Percentiles rank a stretch among this genome's conserved stretches.
Evolutionary conservation across 2,113 vertebrate genomes (phyloP).

Genomic region (Bujurquina vittata): DNA sequence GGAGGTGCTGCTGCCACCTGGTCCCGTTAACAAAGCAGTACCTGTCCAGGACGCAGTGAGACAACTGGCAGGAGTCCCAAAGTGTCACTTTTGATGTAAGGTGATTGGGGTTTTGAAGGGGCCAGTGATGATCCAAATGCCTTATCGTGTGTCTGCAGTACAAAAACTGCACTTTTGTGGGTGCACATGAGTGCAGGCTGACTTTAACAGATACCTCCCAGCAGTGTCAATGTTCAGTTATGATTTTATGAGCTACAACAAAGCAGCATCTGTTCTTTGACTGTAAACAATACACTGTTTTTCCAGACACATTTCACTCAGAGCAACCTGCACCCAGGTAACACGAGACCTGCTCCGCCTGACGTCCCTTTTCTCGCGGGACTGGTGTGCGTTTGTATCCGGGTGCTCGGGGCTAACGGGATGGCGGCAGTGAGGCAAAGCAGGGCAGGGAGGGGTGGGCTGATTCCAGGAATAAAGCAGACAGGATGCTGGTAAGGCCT

Average conservation of each 20-base stretch:
- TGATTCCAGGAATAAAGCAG: conserved; percentile 75
- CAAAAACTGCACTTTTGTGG: neutral
- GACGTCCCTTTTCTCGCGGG: conserved; percentile 21
- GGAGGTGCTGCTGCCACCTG: conserved; percentile 65
- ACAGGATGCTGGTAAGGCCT: conserved; percentile 76
- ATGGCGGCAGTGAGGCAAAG: neutral
- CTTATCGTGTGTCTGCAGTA: neutral
- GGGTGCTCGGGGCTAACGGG: conserved; percentile 15
- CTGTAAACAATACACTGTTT: conserved; percentile 56
- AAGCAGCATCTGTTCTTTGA: conserved; percentile 38
- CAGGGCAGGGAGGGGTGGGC: conserved; percentile 20
- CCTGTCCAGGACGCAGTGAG: conserved; percentile 13
- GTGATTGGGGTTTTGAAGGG: neutral
- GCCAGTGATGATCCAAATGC: neutral
- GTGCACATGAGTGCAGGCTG: neutral
- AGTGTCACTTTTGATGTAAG: neutral
- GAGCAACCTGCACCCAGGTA: conserved; percentile 48
- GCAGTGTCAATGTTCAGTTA: neutral
- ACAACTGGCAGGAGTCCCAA: neutral
- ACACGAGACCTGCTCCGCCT: conserved; percentile 59
- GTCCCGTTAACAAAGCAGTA: conserved; percentile 46
- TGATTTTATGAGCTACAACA: conserved; percentile 22
- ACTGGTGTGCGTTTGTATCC: neutral
- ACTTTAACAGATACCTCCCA: conserved; percentile 13
- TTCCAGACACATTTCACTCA: conserved; percentile 41